A percentile compares a stretch with the other conserved stretches of the same genome.
phyloP scores from a whole-genome alignment of 2,888 invertebrate genomes.

The Volucella bombylans region DNA sequence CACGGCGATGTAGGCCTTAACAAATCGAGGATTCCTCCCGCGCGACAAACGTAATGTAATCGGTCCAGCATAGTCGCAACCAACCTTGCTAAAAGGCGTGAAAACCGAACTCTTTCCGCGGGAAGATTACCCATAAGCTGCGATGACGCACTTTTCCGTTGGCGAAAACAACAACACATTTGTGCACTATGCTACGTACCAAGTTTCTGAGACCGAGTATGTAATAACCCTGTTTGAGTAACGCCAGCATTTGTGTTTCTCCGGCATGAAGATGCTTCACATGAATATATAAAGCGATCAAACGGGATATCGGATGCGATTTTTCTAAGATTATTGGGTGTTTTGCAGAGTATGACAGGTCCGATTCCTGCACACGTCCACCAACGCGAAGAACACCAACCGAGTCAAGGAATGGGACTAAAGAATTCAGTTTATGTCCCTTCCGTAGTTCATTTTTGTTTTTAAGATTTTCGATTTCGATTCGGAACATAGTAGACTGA shows the following conservation, averaged over 20 bases:
- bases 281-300: slow-evolving; percentile 18
- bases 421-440: slow-evolving; percentile 1
- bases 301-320: slow-evolving; percentile 5
- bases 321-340: slow-evolving; percentile 6
- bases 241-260: background rate
- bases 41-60: background rate
- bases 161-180: background rate
- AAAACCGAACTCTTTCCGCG: no score
- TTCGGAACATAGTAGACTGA: background rate
- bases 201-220: background rate
- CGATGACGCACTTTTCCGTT: background rate
- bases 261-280: slow-evolving; percentile 5
- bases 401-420: slow-evolving; percentile 24
- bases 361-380: slow-evolving; percentile 26
- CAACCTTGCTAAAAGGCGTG: background rate
- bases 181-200: background rate
- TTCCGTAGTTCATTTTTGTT: background rate
- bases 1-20: background rate
- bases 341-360: slow-evolving; percentile 18
- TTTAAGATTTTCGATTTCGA: slow-evolving; percentile 23
- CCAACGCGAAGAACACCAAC: slow-evolving; percentile 11
- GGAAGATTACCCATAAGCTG: background rate
- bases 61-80: background rate
- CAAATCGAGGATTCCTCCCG: background rate
- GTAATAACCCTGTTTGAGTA: background rate